These are phyloP conservation scores for Etheostoma nigrum DNA, from an alignment of 2,797 vertebrate species.

Conservation along the genomic window DNA sequence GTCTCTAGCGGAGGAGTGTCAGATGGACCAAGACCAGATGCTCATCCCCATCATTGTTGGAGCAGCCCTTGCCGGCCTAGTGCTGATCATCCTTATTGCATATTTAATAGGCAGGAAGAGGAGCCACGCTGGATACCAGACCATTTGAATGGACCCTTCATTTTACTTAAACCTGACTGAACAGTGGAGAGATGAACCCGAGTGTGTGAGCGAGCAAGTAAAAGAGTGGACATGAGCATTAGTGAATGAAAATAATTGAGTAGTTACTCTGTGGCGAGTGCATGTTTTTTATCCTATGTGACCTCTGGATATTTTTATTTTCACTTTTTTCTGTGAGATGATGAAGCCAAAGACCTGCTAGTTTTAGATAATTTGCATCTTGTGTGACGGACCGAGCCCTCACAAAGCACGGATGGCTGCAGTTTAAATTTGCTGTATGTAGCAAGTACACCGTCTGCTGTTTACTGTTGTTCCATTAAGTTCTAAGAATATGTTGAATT, in stretches of 20 bases:
- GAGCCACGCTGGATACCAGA: slow-evolving; percentile 98
- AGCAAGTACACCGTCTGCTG: neutral
- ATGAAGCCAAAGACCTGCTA: slow-evolving; percentile 42
- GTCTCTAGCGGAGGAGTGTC: slow-evolving; percentile 83
- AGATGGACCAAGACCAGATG: slow-evolving; percentile 93
- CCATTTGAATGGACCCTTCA: slow-evolving; percentile 86
- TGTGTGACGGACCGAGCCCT: slow-evolving; percentile 23
- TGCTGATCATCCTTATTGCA: slow-evolving; percentile 95
- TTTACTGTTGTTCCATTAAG: slow-evolving; percentile 15
- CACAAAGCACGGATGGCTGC: slow-evolving; percentile 7
- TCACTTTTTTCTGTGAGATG: slow-evolving; percentile 40
- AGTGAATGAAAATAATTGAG: slow-evolving; percentile 31
- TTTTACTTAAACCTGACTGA: slow-evolving; percentile 37
- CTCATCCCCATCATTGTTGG: slow-evolving; percentile 92
- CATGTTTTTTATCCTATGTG: slow-evolving; percentile 50
- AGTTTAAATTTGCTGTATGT: slow-evolving; percentile 30
- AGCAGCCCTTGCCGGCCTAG: slow-evolving; percentile 94
- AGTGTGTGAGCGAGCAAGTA: slow-evolving; percentile 5
- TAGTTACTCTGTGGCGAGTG: slow-evolving; percentile 35
- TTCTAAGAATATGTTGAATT: slow-evolving; percentile 38
- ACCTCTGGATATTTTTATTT: slow-evolving; percentile 42
- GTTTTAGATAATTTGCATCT: slow-evolving; percentile 28
- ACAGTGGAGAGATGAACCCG: slow-evolving; percentile 14
- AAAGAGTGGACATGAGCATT: slow-evolving; percentile 29
- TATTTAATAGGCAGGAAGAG: slow-evolving; percentile 97